phyloP scores from a whole-genome alignment of 2,888 invertebrate genomes.

The Brenthis daphne region DNA sequence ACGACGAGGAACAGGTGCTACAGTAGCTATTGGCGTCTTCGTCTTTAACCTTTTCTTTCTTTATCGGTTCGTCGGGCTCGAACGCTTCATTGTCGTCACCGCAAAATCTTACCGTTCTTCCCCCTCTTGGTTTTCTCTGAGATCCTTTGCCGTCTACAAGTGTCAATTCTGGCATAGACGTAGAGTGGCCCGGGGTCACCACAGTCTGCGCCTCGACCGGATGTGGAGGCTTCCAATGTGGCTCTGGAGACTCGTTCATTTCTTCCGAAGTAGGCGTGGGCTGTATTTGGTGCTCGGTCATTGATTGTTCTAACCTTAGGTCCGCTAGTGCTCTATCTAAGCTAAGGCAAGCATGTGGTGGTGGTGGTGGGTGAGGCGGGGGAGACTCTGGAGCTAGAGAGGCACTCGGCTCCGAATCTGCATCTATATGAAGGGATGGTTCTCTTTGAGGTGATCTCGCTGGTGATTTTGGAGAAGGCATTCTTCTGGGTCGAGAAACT shows the following conservation, averaged over 20 bases:
- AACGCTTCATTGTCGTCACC: slow-evolving; percentile 76
- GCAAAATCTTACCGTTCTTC: slow-evolving; percentile 72
- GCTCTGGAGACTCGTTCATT: slow-evolving; percentile 62
- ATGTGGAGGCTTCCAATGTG: slow-evolving; percentile 80
- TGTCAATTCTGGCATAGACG: slow-evolving; percentile 76
- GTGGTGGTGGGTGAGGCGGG: slow-evolving; percentile 77
- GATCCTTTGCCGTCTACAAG: slow-evolving; percentile 69
- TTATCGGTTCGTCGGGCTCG: slow-evolving; percentile 69
- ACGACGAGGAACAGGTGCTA: slow-evolving; percentile 95
- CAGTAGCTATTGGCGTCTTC: slow-evolving; percentile 89
- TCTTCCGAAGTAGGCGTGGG: slow-evolving; percentile 71
- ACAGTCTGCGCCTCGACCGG: slow-evolving; percentile 76
- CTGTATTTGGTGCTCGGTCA: slow-evolving; percentile 86
- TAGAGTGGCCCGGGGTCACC: slow-evolving; percentile 79
- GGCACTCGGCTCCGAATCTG: slow-evolving; percentile 82
- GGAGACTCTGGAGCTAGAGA: slow-evolving; percentile 72
- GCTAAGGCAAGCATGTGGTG: slow-evolving; percentile 71
- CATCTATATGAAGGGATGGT: slow-evolving; percentile 80
- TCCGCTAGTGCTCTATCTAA: slow-evolving; percentile 73
- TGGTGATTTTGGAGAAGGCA: slow-evolving; percentile 82
- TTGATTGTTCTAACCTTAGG: slow-evolving; percentile 85
- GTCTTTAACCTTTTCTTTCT: slow-evolving; percentile 66
- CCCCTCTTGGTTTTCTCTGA: slow-evolving; percentile 62
- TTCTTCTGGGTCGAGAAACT: slow-evolving; percentile 79
- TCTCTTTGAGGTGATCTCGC: slow-evolving; percentile 83